These are phyloP conservation scores for Thripadectes ignobilis DNA, from an alignment of 2,797 vertebrate genomes.

Conservation along the genomic window DNA sequence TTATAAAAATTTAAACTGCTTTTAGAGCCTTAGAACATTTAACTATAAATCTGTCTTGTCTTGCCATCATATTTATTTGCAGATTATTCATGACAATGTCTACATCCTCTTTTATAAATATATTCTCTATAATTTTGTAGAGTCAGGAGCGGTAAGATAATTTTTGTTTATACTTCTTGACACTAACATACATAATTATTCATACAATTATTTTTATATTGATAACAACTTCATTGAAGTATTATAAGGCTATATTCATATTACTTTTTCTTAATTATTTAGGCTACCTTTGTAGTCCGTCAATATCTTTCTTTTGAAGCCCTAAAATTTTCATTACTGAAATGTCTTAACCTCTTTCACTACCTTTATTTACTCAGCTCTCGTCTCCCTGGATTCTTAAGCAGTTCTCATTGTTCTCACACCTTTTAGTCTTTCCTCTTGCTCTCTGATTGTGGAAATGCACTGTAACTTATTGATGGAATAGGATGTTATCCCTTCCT, in stretches of 20 bases:
- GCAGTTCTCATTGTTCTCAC: background rate
- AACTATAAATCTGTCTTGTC: background rate
- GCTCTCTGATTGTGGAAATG: background rate
- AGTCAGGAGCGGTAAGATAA: background rate
- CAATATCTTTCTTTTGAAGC: background rate
- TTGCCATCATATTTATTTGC: background rate
- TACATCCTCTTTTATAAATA: background rate
- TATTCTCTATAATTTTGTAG: background rate
- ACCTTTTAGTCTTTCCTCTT: constrained; percentile 5
- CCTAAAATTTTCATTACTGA: background rate
- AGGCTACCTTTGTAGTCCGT: background rate
- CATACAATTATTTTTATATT: background rate
- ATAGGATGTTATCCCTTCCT: constrained; percentile 32
- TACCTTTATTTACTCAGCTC: background rate
- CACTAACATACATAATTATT: background rate
- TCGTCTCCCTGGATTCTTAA: background rate
- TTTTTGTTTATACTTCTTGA: background rate
- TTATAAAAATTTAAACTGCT: background rate
- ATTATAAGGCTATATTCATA: background rate
- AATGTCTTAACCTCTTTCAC: background rate
- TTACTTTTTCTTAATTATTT: background rate
- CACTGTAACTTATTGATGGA: constrained; percentile 3
- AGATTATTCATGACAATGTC: background rate
- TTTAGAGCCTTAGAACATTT: background rate
- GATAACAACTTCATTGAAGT: background rate